Evolutionary conservation across 2,113 vertebrate species (phyloP).

Genomic region (Brachyhypopomus occidentalis): DNA sequence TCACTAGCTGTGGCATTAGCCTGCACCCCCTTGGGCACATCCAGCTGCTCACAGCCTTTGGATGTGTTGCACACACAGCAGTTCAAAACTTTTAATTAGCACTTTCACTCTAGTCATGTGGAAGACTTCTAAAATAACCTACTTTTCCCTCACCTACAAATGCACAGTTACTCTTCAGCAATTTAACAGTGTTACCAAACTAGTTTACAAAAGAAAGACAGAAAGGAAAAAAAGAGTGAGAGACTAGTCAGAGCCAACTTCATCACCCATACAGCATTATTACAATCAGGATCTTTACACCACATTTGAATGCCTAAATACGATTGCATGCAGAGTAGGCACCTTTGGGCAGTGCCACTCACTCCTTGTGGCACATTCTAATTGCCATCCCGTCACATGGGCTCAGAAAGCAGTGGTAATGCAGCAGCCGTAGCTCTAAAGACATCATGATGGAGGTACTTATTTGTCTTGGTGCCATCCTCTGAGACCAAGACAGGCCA

Average conservation of each 20-base stretch:
- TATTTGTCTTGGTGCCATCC: constrained; percentile 39
- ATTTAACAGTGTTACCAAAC: constrained; percentile 1
- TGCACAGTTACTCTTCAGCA: background rate
- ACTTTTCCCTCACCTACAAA: background rate
- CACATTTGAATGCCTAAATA: constrained; percentile 4
- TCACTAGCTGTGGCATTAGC: background rate
- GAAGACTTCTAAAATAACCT: background rate
- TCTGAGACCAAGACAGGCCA: constrained; percentile 28
- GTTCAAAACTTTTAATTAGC: constrained; percentile 37
- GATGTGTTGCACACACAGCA: constrained; percentile 10
- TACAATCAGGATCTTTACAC: background rate
- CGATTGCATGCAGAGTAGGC: constrained; percentile 21
- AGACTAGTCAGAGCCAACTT: constrained; percentile 21
- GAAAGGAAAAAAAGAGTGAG: background rate
- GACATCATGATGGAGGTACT: constrained; percentile 38
- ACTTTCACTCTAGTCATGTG: background rate
- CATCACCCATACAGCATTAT: background rate
- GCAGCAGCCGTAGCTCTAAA: constrained; percentile 44
- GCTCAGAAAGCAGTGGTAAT: background rate
- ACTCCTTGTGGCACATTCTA: constrained; percentile 43
- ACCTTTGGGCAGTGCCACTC: constrained; percentile 40
- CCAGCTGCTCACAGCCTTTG: constrained; percentile 16
- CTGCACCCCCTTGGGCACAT: background rate
- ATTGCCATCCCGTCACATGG: constrained; percentile 41
- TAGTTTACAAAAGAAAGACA: no score